These are phyloP conservation scores for Macrophya alboannulata DNA, from an alignment of 2,888 invertebrate genomes.

Conservation along the genomic window DNA sequence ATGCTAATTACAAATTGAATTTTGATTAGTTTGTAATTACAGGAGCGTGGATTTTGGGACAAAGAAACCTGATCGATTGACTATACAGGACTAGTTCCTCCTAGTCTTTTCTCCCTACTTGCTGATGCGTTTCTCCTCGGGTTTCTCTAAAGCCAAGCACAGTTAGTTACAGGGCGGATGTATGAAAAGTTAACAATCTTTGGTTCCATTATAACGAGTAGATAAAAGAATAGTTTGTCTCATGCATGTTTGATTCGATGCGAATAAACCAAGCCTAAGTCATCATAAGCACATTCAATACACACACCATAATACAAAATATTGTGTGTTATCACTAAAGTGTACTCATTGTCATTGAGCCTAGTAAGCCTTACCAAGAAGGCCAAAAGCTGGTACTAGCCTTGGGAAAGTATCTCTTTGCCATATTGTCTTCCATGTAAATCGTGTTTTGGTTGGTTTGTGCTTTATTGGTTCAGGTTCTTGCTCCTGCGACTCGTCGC, in stretches of 20 bases:
- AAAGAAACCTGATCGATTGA: not conserved
- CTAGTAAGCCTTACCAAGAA: conserved; percentile 74
- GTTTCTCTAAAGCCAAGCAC: not conserved
- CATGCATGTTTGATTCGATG: not conserved
- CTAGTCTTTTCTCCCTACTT: not conserved
- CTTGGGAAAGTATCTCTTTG: conserved; percentile 74
- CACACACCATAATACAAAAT: not conserved
- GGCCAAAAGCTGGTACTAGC: conserved; percentile 75
- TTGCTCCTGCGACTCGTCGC: conserved; percentile 67
- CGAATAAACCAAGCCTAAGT: conserved; percentile 15
- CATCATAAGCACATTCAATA: conserved; percentile 29
- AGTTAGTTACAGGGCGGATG: not conserved
- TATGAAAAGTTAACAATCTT: not conserved
- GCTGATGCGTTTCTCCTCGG: not conserved
- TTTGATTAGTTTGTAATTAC: not conserved
- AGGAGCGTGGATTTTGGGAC: not conserved
- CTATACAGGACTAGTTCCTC: not conserved
- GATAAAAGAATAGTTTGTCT: not conserved
- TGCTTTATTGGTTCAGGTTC: conserved; percentile 65
- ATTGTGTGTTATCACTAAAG: conserved; percentile 22
- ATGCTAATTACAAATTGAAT: not conserved
- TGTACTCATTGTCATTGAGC: conserved; percentile 57
- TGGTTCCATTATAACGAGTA: not conserved
- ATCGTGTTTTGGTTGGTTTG: conserved; percentile 74
- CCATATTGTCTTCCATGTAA: conserved; percentile 74